Conservation (phyloP, 35 echinoderm and acorn worm species). For the Antedon bifida region DNA sequence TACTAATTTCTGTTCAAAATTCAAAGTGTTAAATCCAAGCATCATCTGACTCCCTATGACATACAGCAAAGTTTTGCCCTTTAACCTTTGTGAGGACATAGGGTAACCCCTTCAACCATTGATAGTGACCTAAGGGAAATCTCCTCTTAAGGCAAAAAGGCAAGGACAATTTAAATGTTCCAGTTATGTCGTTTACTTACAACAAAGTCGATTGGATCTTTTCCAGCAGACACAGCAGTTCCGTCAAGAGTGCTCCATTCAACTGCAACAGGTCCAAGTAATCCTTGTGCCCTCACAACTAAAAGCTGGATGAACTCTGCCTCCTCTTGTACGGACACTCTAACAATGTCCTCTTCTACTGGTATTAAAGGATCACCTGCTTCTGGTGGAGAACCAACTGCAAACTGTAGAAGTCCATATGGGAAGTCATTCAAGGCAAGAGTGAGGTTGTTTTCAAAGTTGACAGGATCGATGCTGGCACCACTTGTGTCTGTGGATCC, state of each 20-base stretch:
- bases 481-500: conserved; percentile 87
- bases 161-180: too few species aligned
- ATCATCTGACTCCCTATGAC: too few species aligned
- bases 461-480: conserved; percentile 57
- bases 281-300: conserved; percentile 86
- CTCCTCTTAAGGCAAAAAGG: too few species aligned
- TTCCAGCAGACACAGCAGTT: conserved; percentile 81
- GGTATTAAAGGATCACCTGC: conserved; percentile 45
- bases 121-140: too few species aligned
- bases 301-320: conserved; percentile 44
- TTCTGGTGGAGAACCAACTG: conserved; percentile 42
- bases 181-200: conserved; percentile 19
- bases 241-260: conserved; percentile 97
- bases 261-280: conserved; percentile 43
- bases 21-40: too few species aligned
- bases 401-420: conserved; percentile 74
- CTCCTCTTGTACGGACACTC: conserved; percentile 48
- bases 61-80: too few species aligned
- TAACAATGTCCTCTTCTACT: conserved; percentile 9
- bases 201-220: conserved; percentile 86
- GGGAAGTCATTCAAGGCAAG: conserved; percentile 59
- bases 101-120: too few species aligned
- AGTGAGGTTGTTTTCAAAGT: conserved; percentile 34
- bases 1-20: too few species aligned
- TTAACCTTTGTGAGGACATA: too few species aligned